Conservation (phyloP, 64 coral and sea anemone species). For the Acropora yongei region DNA sequence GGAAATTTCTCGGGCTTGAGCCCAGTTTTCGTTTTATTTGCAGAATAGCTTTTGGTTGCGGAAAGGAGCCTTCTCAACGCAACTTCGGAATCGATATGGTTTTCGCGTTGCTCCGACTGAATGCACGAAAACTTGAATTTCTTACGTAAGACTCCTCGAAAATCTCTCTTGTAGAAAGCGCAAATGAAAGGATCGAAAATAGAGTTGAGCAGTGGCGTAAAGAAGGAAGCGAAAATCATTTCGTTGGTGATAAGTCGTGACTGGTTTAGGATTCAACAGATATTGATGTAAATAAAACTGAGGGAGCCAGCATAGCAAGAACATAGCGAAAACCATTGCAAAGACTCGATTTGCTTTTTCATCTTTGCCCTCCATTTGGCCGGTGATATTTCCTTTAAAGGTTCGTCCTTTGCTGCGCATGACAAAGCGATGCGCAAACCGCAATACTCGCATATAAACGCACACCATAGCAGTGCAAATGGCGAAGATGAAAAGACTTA, state of each 20-base stretch:
- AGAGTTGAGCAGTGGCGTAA: slow-evolving; percentile 58
- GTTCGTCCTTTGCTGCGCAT: slow-evolving; percentile 39
- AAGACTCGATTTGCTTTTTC: slow-evolving; percentile 68
- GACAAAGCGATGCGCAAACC: slow-evolving; percentile 68
- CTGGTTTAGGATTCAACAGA: slow-evolving; percentile 58
- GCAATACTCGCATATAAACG: slow-evolving; percentile 58
- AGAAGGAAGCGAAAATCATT: slow-evolving; percentile 71
- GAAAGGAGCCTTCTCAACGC: background rate
- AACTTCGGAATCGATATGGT: slow-evolving; percentile 14
- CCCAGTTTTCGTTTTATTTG: background rate
- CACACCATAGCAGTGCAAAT: slow-evolving; percentile 67
- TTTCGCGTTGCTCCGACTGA: background rate
- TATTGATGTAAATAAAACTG: slow-evolving; percentile 86
- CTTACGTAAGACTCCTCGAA: slow-evolving; percentile 10
- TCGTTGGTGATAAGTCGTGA: slow-evolving; percentile 45
- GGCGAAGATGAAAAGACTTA: slow-evolving; percentile 66
- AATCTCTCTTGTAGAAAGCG: slow-evolving; percentile 75
- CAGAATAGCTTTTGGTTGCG: background rate
- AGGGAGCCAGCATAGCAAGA: slow-evolving; percentile 75
- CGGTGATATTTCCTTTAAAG: slow-evolving; percentile 46
- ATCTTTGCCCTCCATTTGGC: slow-evolving; percentile 55
- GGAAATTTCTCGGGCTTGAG: too few species aligned
- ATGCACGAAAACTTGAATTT: slow-evolving; percentile 1
- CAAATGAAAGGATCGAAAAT: slow-evolving; percentile 82
- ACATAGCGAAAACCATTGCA: slow-evolving; percentile 63